These are phyloP conservation scores for Prionace glauca DNA, from an alignment of 2,797 vertebrate species.

Conservation along the genomic window DNA sequence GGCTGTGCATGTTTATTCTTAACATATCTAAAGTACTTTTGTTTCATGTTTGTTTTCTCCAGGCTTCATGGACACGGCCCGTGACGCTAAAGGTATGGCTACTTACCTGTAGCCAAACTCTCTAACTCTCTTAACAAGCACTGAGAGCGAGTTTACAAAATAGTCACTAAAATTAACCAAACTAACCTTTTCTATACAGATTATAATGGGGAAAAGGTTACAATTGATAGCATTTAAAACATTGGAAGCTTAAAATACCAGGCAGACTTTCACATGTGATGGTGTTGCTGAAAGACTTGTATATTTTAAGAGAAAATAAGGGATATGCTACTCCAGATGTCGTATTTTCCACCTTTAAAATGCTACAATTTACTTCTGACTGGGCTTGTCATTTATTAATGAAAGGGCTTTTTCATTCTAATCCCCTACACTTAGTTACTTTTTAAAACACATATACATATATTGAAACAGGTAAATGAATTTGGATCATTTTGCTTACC, in stretches of 20 bases:
- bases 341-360: not conserved
- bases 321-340: not conserved
- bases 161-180: slow-evolving; percentile 37
- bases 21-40: slow-evolving; percentile 51
- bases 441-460: not conserved
- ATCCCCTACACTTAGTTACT: not conserved
- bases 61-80: slow-evolving; percentile 99
- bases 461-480: not conserved
- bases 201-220: not conserved
- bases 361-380: not conserved
- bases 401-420: not conserved
- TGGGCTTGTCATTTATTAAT: not conserved
- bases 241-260: not conserved
- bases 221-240: not conserved
- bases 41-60: slow-evolving; percentile 87
- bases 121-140: slow-evolving; percentile 47
- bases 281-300: not conserved
- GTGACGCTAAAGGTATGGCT: slow-evolving; percentile 97
- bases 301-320: not conserved
- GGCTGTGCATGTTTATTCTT: slow-evolving; percentile 60
- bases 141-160: slow-evolving; percentile 24
- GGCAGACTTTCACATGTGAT: not conserved
- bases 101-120: slow-evolving; percentile 66
- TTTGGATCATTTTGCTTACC: not conserved
- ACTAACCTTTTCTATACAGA: slow-evolving; percentile 13